Conservation (phyloP, 2,888 invertebrate species). For the Lycophotia porphyrea region DNA sequence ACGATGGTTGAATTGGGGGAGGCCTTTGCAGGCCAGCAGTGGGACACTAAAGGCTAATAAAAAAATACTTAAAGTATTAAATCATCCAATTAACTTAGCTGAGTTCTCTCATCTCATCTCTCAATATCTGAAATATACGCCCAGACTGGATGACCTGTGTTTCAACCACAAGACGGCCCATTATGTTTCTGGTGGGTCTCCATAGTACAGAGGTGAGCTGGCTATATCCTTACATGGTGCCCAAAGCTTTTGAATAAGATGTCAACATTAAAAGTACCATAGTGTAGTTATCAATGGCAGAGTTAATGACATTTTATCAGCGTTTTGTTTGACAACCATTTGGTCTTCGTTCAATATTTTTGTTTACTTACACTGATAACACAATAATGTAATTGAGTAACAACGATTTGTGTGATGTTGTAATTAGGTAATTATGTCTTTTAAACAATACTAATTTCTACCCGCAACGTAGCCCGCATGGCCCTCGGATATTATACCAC, state of each 20-base stretch:
- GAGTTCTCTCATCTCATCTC: background rate
- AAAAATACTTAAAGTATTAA: background rate
- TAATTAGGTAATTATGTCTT: background rate
- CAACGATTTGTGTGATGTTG: background rate
- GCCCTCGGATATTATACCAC: background rate
- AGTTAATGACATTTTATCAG: constrained; percentile 30
- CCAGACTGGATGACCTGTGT: background rate
- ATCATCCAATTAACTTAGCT: background rate
- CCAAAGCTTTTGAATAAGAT: background rate
- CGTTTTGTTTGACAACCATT: constrained; percentile 33
- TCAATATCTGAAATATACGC: background rate
- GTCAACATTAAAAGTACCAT: background rate
- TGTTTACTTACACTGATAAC: constrained; percentile 31
- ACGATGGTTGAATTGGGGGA: too few species aligned
- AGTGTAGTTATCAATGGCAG: background rate
- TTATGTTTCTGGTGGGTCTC: background rate
- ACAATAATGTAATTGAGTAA: background rate
- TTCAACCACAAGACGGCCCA: background rate
- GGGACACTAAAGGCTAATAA: background rate
- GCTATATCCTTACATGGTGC: background rate
- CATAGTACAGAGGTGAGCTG: background rate
- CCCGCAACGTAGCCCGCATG: background rate
- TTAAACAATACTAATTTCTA: background rate
- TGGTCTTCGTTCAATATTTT: constrained; percentile 1
- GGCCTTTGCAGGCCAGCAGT: background rate